phyloP scores from a whole-genome alignment of 1,140 invertebrate genomes.

The Aphidius ervi region DNA sequence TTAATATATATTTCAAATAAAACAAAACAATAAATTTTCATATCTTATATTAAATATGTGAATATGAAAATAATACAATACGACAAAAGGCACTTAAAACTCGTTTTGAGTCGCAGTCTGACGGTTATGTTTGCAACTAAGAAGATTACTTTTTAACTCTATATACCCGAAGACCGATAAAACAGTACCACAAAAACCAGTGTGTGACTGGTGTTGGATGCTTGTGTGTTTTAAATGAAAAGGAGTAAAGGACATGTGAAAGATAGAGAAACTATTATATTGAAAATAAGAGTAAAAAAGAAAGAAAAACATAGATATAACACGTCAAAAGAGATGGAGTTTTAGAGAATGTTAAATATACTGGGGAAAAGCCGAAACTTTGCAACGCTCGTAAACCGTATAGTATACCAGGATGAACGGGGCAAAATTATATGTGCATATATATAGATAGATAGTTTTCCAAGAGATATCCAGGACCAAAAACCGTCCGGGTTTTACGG shows the following conservation, averaged over 20 bases:
- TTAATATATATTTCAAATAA: neutral
- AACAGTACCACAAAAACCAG: conserved; percentile 28
- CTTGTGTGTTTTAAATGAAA: too few relatives aligned
- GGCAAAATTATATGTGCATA: too few relatives aligned
- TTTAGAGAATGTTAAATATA: neutral
- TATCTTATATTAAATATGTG: neutral
- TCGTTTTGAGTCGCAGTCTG: conserved; percentile 3
- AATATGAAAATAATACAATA: conserved; percentile 1
- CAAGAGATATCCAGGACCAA: too few relatives aligned
- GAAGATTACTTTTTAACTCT: conserved; percentile 42
- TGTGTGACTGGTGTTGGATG: too few relatives aligned
- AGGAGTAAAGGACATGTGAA: too few relatives aligned
- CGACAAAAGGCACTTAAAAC: too few relatives aligned
- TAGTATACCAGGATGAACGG: neutral
- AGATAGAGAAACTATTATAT: too few relatives aligned
- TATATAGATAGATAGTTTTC: too few relatives aligned
- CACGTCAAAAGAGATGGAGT: neutral
- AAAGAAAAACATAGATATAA: too few relatives aligned
- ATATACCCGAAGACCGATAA: conserved; percentile 37
- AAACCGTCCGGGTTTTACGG: conserved; percentile 38
- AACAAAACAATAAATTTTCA: neutral
- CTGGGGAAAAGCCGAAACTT: conserved; percentile 32
- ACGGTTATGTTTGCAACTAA: conserved; percentile 17
- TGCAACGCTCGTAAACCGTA: conserved; percentile 46
- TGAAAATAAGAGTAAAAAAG: too few relatives aligned